Evolutionary conservation across 2,888 invertebrate species (phyloP), one percentile per base, ranked within the genome.

Genomic region (Temnothorax ravouxi): DNA sequence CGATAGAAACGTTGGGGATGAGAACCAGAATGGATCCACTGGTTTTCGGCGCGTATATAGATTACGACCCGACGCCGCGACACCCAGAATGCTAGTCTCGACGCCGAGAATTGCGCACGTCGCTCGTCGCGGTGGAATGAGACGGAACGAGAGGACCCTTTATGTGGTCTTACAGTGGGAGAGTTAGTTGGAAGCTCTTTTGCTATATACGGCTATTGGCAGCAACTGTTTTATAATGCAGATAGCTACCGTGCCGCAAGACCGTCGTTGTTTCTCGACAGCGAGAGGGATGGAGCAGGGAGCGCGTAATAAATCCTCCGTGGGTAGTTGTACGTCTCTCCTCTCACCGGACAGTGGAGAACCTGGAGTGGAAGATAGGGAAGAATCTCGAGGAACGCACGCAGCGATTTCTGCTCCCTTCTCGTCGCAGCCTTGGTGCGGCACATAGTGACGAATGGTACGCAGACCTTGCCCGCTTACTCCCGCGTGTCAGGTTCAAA

Each of bases 171-270:
- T 50, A 38, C 69, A 84, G 69, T 71, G 67, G 86, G 80, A 88
- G 84, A 87, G 87, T 83, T 85, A 21, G 71, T 50, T 82, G 83
- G 71, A 82, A 87, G 85, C 81, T 85, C 81, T 85, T 87, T 66
- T 83, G 84, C 90, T 90, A 86, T 88, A 90, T 90, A 90, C 87
- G 89, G 88, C 81, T 90, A 90, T 90, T 90, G 89, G 91, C 91
- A 91, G 92, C 92, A 90, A 91, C 93, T 93, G 93, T 92, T 94
- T 94, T 94, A 93, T 94, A 94, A 94, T 94, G 93, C 93, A 92
- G 93, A 93, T 93, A 90, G 91, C 91, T 84, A 88, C 86, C 74
- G 87, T 87, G 88, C 84, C 75, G 88, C 81, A 86, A 84, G 86
- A 75, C 84, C 84, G 84, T 79, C 52, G 79, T 72, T 81, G 86